Conservation (phyloP, 2,113 vertebrate genomes). For the Sapayoa aenigma region DNA sequence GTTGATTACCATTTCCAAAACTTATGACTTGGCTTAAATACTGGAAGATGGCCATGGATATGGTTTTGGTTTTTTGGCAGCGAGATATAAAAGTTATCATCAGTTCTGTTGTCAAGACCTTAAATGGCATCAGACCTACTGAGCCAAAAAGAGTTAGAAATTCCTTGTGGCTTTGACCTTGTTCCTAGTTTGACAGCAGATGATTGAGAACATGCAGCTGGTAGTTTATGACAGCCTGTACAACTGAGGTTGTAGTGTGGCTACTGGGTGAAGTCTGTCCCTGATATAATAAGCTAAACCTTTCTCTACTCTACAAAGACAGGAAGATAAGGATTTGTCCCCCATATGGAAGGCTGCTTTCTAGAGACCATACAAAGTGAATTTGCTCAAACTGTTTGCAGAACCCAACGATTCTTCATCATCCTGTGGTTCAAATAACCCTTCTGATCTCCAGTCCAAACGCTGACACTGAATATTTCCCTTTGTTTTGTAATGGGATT, state of each 20-base stretch:
- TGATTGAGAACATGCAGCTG: background rate
- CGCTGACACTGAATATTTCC: background rate
- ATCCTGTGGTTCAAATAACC: conserved; percentile 4
- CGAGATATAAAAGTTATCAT: conserved; percentile 11
- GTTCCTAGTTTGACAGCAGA: conserved; percentile 29
- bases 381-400: conserved; percentile 12
- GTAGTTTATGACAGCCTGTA: background rate
- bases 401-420: conserved; percentile 7
- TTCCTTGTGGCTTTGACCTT: conserved; percentile 50
- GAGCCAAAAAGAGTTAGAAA: conserved; percentile 24
- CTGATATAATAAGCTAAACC: background rate
- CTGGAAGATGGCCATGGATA: conserved; percentile 49
- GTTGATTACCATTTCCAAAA: conserved; percentile 16
- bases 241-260: background rate
- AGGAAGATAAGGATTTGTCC: conserved; percentile 25
- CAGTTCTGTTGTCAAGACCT: conserved; percentile 2
- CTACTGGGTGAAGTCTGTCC: background rate
- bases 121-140: background rate
- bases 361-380: background rate
- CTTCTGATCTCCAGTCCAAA: conserved; percentile 47
- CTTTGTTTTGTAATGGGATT: background rate
- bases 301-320: background rate
- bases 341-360: conserved; percentile 30
- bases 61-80: background rate
- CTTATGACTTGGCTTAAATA: conserved; percentile 1